Evolutionary conservation across 1,140 invertebrate genomes (phyloP).

Genomic region (Magallana gigas): DNA sequence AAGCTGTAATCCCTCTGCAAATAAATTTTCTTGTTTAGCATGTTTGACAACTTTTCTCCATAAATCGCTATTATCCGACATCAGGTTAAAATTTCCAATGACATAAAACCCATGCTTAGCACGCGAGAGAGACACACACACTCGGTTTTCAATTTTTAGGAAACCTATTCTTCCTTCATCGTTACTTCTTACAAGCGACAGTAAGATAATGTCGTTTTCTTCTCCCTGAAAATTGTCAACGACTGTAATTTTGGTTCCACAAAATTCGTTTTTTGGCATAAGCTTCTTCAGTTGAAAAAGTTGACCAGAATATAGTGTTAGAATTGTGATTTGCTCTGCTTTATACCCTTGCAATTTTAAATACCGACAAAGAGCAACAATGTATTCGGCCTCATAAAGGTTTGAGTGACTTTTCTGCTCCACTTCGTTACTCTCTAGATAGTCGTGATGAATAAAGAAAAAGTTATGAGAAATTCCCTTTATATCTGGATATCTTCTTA

Average conservation of each 20-base stretch:
- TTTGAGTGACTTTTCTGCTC: conserved; percentile 76
- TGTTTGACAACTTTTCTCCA: conserved; percentile 76
- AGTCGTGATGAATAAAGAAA: conserved; percentile 76
- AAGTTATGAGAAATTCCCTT: conserved; percentile 74
- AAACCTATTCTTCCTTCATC: conserved; percentile 86
- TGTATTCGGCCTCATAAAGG: conserved; percentile 73
- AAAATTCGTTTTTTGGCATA: conserved; percentile 62
- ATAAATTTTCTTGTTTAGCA: conserved; percentile 57
- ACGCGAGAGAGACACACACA: conserved; percentile 90
- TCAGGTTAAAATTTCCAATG: conserved; percentile 85
- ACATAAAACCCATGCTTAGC: conserved; percentile 86
- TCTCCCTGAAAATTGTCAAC: conserved; percentile 89
- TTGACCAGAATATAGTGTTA: conserved; percentile 78
- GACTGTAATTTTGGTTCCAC: conserved; percentile 81
- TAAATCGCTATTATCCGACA: conserved; percentile 76
- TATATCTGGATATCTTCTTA: conserved; percentile 69
- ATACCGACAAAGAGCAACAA: conserved; percentile 71
- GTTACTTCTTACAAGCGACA: conserved; percentile 89
- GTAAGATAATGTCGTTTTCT: conserved; percentile 90
- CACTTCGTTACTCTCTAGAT: conserved; percentile 65
- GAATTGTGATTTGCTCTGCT: conserved; percentile 61
- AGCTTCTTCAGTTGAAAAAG: conserved; percentile 65
- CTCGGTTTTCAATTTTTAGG: conserved; percentile 86
- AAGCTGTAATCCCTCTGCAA: conserved; percentile 71
- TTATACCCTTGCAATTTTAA: conserved; percentile 76